Evolutionary conservation across 2,113 vertebrate species (phyloP), one percentile per base, ranked within the genome.

Genomic region (Protobothrops flavoviridis): DNA sequence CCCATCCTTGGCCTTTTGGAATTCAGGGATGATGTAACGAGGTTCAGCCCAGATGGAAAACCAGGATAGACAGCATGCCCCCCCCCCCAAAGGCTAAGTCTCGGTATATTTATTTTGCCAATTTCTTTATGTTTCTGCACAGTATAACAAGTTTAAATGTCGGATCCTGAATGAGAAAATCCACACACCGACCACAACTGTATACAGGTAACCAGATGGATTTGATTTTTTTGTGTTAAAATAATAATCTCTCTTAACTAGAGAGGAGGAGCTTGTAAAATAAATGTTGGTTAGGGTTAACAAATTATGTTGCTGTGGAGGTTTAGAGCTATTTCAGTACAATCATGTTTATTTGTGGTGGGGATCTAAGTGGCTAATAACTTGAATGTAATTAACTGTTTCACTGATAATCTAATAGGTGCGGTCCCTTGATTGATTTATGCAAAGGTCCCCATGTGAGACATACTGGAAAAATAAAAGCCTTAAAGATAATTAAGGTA

Each of bases 101-200:
- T n/a, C 6, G 0, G 21, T 21, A 13, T 23, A 39, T 13, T 94
- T 94, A 9, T 20, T 45, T 1, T 94, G 85, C 95, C 92, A 24
- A 43, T 39, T 39, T 33, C 43, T 15, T 4, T 24, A 21, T 7
- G 3, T 88, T 0, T 96, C 90, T 56, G 48, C 4, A 11, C 91
- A 98, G 98, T 98, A 98, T 91, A 98, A 98, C 95, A 97, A 97
- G 61, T 98, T 98, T 92, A 98, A 98, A 64, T 98, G 98, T 93
- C 97, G 97, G 85, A 98, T 98, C 87, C 97, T 98, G 94, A 97
- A 97, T 87, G 98, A 98, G 93, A 98, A 98, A 85, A 97, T 98
- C 29, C 94, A 97, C 69, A 97, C 97, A 0, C 97, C 97, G n/a
- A 97, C 97, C 7, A 98, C 98, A 89, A 98, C 98, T 2, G 87